Conservation (phyloP, 2,113 vertebrate genomes). For the Bos javanicus region DNA sequence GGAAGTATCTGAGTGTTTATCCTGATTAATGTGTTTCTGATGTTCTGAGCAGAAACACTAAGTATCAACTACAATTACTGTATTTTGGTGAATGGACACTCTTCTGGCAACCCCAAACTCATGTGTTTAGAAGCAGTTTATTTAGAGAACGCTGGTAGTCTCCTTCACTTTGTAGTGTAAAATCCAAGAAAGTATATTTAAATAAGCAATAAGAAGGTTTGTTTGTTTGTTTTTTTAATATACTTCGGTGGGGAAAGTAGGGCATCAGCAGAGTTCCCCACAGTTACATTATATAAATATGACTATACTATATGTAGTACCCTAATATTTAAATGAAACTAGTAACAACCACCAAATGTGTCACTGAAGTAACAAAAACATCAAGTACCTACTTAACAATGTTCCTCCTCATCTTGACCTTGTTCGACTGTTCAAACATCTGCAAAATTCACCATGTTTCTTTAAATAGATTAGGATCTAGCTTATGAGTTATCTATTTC, state of each 20-base stretch:
- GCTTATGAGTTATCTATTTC: slow-evolving; percentile 26
- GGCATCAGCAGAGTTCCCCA: not conserved
- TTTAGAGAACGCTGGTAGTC: not conserved
- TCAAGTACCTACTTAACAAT: not conserved
- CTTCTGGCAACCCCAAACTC: not conserved
- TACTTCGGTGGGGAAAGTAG: not conserved
- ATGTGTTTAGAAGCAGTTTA: not conserved
- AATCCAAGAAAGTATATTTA: not conserved
- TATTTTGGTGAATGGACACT: not conserved
- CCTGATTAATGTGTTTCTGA: slow-evolving; percentile 13
- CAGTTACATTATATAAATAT: not conserved
- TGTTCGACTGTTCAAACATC: not conserved
- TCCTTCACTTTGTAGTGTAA: not conserved
- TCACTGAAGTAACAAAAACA: not conserved
- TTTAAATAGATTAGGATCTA: slow-evolving; percentile 51
- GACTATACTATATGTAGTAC: not conserved
- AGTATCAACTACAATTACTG: not conserved
- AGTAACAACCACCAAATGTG: not conserved
- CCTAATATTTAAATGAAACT: not conserved
- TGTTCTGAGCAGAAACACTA: not conserved
- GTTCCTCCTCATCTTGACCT: not conserved
- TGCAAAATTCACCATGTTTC: slow-evolving; percentile 13
- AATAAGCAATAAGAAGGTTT: not conserved
- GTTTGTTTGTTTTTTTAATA: not conserved
- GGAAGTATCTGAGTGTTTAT: not conserved